A percentile compares a stretch with the other conserved stretches of the same genome.
Conservation (phyloP, 1,140 invertebrate genomes). For the Drosophila bocqueti region DNA sequence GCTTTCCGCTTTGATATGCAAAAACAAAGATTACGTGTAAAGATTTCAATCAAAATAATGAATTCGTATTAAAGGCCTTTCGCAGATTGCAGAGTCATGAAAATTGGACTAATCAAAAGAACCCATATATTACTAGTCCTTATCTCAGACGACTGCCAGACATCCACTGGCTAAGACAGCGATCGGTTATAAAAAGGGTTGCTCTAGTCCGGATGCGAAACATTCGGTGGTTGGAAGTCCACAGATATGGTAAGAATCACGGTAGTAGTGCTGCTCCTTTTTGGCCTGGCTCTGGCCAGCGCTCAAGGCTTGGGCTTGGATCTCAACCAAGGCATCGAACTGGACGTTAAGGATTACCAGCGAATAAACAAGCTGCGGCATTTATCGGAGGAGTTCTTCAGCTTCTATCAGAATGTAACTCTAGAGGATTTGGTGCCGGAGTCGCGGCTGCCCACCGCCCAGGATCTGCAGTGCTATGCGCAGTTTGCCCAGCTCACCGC, state of each 20-base stretch:
- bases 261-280: conserved; percentile 19
- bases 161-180: background rate
- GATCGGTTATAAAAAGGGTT: conserved; percentile 45
- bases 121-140: conserved; percentile 42
- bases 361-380: conserved; percentile 28
- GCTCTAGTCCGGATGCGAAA: conserved; percentile 5
- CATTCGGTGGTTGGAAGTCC: conserved; percentile 9
- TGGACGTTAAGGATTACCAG: conserved; percentile 38
- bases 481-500: conserved; percentile 38
- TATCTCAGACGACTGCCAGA: conserved; percentile 28
- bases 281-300: conserved; percentile 21
- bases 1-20: conserved; percentile 16
- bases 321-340: background rate
- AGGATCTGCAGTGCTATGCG: conserved; percentile 58
- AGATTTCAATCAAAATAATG: conserved; percentile 28
- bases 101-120: conserved; percentile 21
- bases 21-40: conserved; percentile 6
- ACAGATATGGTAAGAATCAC: conserved; percentile 27
- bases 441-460: conserved; percentile 20
- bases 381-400: conserved; percentile 38
- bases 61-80: conserved; percentile 3
- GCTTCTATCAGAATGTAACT: conserved; percentile 39
- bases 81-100: conserved; percentile 15
- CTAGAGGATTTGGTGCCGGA: conserved; percentile 29
- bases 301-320: background rate